Conservation (phyloP, 2,888 invertebrate species). For the Rhagophthalmus giganteus region DNA sequence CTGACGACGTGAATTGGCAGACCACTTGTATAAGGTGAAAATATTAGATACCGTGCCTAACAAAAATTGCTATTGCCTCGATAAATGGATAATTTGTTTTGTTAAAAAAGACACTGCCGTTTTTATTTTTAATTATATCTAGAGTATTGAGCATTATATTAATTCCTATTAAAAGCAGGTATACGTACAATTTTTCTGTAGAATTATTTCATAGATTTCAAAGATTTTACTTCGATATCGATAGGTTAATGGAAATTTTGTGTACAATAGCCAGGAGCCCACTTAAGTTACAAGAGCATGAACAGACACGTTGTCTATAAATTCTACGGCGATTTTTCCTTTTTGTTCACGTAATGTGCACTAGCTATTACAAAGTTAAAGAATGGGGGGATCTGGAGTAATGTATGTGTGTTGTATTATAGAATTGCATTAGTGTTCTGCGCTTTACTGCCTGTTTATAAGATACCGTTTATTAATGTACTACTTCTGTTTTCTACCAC, state of each 20-base stretch:
- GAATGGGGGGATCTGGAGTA: conserved; percentile 6
- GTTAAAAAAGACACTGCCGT: too few species aligned
- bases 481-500: conserved; percentile 2
- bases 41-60: too few species aligned
- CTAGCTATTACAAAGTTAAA: conserved; percentile 9
- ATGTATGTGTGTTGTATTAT: conserved; percentile 1
- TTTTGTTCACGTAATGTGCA: conserved; percentile 24
- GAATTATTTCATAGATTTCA: too few species aligned
- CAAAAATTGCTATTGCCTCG: too few species aligned
- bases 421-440: background rate
- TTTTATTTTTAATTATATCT: too few species aligned
- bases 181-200: too few species aligned
- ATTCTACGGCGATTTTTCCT: conserved; percentile 35
- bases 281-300: conserved; percentile 25
- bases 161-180: too few species aligned
- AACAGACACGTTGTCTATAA: conserved; percentile 35
- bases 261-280: conserved; percentile 20
- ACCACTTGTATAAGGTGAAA: too few species aligned
- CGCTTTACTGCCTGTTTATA: background rate
- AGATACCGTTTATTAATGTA: conserved; percentile 3
- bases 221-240: conserved; percentile 11
- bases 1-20: too few species aligned
- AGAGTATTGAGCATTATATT: too few species aligned
- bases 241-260: conserved; percentile 22
- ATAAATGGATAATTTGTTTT: too few species aligned